Evolutionary conservation across 2,797 vertebrate genomes (phyloP).

Genomic region (Lagodon rhomboides): DNA sequence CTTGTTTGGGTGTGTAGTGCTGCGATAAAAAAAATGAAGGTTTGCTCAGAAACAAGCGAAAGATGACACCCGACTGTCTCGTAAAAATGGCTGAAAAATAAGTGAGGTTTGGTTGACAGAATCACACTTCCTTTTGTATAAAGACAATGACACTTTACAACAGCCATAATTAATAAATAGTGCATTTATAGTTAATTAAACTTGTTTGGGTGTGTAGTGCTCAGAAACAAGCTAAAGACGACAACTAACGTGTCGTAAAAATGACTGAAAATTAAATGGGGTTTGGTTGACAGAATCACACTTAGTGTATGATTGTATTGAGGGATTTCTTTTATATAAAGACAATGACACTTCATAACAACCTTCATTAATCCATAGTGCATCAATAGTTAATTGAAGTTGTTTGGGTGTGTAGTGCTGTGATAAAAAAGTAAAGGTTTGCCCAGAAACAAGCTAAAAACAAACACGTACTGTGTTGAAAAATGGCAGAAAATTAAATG

Average conservation of each 20-base stretch:
- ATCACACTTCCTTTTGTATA: no score
- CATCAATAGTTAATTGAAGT: no score
- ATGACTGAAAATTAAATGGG: neutral
- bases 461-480: neutral
- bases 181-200: no score
- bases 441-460: neutral
- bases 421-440: neutral
- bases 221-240: no score
- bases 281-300: neutral
- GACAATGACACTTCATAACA: no score
- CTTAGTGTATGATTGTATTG: no score
- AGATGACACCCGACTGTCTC: slow-evolving; percentile 6
- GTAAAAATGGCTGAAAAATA: neutral
- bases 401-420: neutral
- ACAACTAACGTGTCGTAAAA: neutral
- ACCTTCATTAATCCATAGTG: no score
- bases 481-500: neutral
- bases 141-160: no score
- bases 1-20: neutral
- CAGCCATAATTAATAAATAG: no score
- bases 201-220: neutral
- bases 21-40: neutral
- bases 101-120: neutral
- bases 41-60: neutral
- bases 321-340: no score